Conservation (phyloP, 1,140 invertebrate species). For the Drosophila pallidifrons region DNA sequence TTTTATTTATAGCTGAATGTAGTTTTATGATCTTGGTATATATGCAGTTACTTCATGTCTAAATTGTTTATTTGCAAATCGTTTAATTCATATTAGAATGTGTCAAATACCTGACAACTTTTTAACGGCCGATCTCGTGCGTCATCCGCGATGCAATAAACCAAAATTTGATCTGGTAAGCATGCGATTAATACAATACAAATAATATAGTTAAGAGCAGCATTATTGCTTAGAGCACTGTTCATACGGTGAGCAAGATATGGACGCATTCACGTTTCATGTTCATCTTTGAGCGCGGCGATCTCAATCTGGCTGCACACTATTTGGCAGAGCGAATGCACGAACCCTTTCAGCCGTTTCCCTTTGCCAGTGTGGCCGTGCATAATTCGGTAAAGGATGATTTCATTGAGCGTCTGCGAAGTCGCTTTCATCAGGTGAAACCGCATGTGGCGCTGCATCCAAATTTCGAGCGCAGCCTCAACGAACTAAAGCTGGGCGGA, state of each 20-base stretch:
- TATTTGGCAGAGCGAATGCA: conserved; percentile 62
- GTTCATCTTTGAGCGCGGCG: conserved; percentile 50
- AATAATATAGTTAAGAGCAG: not conserved
- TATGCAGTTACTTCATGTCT: not conserved
- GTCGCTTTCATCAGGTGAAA: conserved; percentile 60
- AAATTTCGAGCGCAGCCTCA: conserved; percentile 33
- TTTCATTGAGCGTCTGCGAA: conserved; percentile 49
- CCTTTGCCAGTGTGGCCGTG: conserved; percentile 59
- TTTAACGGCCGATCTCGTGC: conserved; percentile 55
- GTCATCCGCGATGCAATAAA: conserved; percentile 30
- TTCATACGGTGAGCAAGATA: conserved; percentile 8
- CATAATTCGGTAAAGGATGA: conserved; percentile 52
- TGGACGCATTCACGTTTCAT: conserved; percentile 62
- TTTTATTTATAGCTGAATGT: not conserved
- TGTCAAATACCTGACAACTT: conserved; percentile 49
- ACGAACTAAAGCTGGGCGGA: conserved; percentile 23
- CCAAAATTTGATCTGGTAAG: conserved; percentile 27
- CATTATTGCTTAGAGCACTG: not conserved
- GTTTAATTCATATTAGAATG: conserved; percentile 28
- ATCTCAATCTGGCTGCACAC: conserved; percentile 53
- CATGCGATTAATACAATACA: not conserved
- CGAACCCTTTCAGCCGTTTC: conserved; percentile 57
- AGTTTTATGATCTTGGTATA: not conserved
- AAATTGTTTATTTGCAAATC: conserved; percentile 7
- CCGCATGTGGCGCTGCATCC: conserved; percentile 65